Percentiles rank a stretch among this genome's conserved stretches.
Evolutionary conservation across 2,797 vertebrate genomes (phyloP).

Genomic region (Simalia tracyae): DNA sequence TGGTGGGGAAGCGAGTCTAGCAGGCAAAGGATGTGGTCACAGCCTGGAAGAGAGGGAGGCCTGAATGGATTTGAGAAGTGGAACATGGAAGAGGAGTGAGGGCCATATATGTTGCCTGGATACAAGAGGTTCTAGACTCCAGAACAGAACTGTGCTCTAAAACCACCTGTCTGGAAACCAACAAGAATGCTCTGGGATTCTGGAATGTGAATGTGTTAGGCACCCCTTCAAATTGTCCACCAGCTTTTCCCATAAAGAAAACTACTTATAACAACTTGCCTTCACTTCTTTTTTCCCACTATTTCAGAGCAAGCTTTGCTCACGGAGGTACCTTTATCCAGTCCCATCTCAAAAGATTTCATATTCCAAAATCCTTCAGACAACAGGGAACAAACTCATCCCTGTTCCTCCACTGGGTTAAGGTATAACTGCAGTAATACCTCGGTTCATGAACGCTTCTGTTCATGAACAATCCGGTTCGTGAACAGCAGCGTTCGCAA

Average conservation of each 20-base stretch:
- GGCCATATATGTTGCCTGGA: neutral
- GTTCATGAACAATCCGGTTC: too few species aligned
- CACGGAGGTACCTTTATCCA: fast-evolving
- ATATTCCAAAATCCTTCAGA: neutral
- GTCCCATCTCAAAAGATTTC: neutral
- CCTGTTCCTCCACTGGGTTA: neutral
- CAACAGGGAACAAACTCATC: neutral
- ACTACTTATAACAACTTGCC: too few species aligned
- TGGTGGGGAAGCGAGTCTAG: constrained; percentile 7
- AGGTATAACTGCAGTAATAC: neutral
- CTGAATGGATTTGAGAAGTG: neutral
- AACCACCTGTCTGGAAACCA: neutral
- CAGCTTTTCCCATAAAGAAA: neutral
- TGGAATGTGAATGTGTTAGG: neutral
- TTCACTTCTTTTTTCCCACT: neutral
- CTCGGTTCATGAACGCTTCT: too few species aligned
- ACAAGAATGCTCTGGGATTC: neutral
- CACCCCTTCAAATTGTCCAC: neutral
- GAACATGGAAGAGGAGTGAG: neutral
- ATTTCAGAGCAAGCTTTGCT: neutral
- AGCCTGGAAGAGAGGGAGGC: constrained; percentile 11
- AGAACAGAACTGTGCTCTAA: neutral
- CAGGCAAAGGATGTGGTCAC: constrained; percentile 20
- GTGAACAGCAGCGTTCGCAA: too few species aligned
- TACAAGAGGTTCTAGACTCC: constrained; percentile 11